These are phyloP conservation scores for Stegana nigrithorax DNA, from an alignment of 2,888 invertebrate genomes.

Conservation along the genomic window DNA sequence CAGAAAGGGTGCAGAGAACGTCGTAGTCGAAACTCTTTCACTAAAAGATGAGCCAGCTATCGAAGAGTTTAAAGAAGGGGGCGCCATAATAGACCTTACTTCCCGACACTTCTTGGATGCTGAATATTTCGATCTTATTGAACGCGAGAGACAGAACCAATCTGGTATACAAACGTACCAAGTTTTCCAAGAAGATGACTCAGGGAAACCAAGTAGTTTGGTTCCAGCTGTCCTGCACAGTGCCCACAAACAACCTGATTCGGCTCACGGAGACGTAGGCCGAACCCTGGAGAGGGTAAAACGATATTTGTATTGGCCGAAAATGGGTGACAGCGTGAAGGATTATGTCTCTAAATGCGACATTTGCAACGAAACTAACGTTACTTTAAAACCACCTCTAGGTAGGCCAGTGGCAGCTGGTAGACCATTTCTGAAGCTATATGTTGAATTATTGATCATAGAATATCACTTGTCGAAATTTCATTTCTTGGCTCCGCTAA, in stretches of 20 bases:
- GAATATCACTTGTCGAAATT: neutral
- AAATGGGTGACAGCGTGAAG: neutral
- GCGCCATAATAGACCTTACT: neutral
- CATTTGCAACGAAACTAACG: conserved; percentile 2
- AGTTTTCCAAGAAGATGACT: neutral
- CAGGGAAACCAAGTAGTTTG: neutral
- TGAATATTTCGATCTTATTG: neutral
- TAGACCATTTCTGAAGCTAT: neutral
- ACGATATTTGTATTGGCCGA: neutral
- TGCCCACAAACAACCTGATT: neutral
- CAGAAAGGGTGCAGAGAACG: conserved; percentile 36
- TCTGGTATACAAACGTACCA: neutral
- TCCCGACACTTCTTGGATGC: neutral
- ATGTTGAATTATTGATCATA: neutral
- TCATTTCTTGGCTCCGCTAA: neutral
- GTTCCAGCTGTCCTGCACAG: neutral
- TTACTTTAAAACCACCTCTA: neutral
- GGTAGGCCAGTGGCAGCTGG: neutral
- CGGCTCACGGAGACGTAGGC: neutral
- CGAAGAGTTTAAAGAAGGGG: neutral
- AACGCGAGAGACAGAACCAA: neutral
- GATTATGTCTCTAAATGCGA: conserved; percentile 3
- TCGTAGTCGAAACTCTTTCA: conserved; percentile 41
- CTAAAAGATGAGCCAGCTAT: neutral
- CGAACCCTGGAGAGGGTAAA: neutral